A percentile compares a stretch with the other conserved stretches of the same genome.
Conservation (phyloP, 2,888 invertebrate species). For the Hirtodrosophila confusa region DNA sequence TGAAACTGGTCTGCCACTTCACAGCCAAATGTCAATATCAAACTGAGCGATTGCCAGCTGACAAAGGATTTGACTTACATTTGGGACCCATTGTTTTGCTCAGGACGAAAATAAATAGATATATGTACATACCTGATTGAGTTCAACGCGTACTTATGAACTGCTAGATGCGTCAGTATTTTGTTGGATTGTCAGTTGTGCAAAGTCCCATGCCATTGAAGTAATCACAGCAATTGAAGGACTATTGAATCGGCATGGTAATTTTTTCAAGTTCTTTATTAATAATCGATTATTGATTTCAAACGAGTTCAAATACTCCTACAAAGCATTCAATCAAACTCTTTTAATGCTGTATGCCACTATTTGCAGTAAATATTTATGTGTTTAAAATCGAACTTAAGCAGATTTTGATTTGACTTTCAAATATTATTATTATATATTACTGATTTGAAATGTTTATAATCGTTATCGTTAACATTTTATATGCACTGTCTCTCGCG, state of each 20-base stretch:
- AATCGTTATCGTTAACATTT: conserved; percentile 32
- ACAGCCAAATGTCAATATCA: background rate
- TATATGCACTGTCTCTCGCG: conserved; percentile 44
- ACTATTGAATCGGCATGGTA: conserved; percentile 69
- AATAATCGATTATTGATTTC: conserved; percentile 73
- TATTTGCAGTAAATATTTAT: background rate
- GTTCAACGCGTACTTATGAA: background rate
- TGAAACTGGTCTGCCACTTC: no score
- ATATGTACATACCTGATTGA: conserved; percentile 16
- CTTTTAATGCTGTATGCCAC: no score
- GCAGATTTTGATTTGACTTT: background rate
- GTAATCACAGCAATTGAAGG: conserved; percentile 70
- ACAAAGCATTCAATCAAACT: background rate
- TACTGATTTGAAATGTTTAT: conserved; percentile 42
- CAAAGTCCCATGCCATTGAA: conserved; percentile 73
- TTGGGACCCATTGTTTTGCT: conserved; percentile 5
- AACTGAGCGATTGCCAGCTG: background rate
- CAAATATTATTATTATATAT: background rate
- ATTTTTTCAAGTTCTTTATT: conserved; percentile 40
- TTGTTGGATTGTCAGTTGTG: conserved; percentile 65
- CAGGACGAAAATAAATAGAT: conserved; percentile 2
- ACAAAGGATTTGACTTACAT: background rate
- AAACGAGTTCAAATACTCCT: conserved; percentile 19
- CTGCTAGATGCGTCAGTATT: conserved; percentile 25
- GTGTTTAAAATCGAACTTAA: background rate